Evolutionary conservation across 2,888 invertebrate genomes (phyloP).

Genomic region (Phaedon cochleariae): DNA sequence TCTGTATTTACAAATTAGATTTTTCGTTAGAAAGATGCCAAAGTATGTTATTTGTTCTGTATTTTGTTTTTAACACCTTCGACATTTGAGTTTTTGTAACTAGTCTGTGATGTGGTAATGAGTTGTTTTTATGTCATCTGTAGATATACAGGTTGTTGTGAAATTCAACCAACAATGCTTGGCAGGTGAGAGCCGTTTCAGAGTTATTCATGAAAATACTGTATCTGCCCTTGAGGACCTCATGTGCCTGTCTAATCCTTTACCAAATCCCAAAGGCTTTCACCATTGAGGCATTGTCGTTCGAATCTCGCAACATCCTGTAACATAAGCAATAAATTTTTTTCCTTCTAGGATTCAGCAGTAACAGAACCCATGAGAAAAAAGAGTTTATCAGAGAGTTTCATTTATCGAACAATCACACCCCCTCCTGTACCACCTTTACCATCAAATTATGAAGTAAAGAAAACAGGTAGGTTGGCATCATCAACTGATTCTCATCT

Average conservation of each 20-base stretch:
- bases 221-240: too few relatives aligned
- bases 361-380: conserved; percentile 51
- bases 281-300: too few relatives aligned
- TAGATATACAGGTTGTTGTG: too few relatives aligned
- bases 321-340: neutral
- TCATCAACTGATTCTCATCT: too few relatives aligned
- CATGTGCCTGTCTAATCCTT: too few relatives aligned
- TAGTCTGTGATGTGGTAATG: too few relatives aligned
- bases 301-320: too few relatives aligned
- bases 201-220: too few relatives aligned
- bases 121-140: too few relatives aligned
- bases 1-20: neutral
- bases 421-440: conserved; percentile 74
- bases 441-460: conserved; percentile 67
- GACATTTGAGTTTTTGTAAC: conserved; percentile 4
- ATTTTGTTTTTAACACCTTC: neutral
- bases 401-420: conserved; percentile 60
- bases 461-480: conserved; percentile 46
- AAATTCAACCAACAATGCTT: too few relatives aligned
- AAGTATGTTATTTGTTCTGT: neutral
- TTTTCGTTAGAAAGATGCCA: neutral
- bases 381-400: conserved; percentile 55
- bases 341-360: conserved; percentile 49
- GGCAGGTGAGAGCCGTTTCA: too few relatives aligned
- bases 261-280: too few relatives aligned